Evolutionary conservation across 2,113 vertebrate species (phyloP).

Genomic region (Semnornis frantzii): DNA sequence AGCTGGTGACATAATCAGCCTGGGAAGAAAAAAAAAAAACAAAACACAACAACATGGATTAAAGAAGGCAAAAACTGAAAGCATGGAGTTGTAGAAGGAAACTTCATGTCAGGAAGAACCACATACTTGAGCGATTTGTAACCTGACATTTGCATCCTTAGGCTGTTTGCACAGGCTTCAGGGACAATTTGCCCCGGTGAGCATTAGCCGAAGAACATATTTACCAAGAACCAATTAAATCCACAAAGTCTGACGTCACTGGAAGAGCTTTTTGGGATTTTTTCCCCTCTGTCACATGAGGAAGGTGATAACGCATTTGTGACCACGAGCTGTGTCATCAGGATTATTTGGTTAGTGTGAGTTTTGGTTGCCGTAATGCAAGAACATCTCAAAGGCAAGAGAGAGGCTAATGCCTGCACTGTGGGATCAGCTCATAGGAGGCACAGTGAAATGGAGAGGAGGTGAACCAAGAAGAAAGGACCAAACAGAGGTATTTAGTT

Average conservation of each 20-base stretch:
- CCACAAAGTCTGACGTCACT: not conserved
- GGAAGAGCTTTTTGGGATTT: not conserved
- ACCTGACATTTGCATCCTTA: not conserved
- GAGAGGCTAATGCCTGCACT: fast-evolving
- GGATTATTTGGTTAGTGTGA: not conserved
- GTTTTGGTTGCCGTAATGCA: not conserved
- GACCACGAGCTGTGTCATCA: constrained; percentile 5
- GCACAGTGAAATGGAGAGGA: not conserved
- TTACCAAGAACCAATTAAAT: not conserved
- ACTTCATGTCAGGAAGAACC: not conserved
- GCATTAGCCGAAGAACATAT: not conserved
- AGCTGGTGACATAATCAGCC: not conserved
- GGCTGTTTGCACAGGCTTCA: not conserved
- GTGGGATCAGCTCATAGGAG: fast-evolving
- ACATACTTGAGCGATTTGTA: not conserved
- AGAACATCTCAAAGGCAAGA: not conserved
- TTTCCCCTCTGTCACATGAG: not conserved
- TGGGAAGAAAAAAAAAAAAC: not conserved
- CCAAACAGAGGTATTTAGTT: not conserved
- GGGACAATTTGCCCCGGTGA: not conserved
- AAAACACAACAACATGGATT: too few relatives aligned
- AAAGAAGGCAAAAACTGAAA: not conserved
- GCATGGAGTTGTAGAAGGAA: not conserved
- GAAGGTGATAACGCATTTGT: not conserved
- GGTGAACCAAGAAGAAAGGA: not conserved